Evolutionary conservation across 2,113 vertebrate genomes (phyloP), one percentile per base, ranked within the genome.

Genomic region (Xerus inauris): DNA sequence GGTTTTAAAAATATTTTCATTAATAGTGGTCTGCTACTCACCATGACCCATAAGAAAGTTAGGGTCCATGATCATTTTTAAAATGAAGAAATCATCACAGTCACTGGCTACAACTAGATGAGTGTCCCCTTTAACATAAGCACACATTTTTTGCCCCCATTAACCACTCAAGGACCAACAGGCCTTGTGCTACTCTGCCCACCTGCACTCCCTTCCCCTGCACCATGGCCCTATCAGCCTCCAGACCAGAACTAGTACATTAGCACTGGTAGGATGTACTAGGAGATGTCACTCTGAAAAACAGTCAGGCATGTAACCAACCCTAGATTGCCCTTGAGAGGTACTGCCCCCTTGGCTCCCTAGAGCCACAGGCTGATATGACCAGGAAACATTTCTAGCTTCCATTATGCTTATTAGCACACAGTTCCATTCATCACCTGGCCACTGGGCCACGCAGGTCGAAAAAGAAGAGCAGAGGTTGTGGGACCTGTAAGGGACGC

Each of bases 91-190:
- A 69, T 91, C 87, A 77, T 62, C 40, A 59, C 8, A 3, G 38
- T 3, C 8, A 71, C 28, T 5, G 32, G 26, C n/a, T 82, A 57
- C 49, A 62, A 24, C 17, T 6, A 47, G 2, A 40, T 49, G 13
- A 84, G 32, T 5, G 22, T 19, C 57, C n/a, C 38, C 32, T 64
- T 79, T 16, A 30, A 64, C 5, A 42, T 26, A 87, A 0, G 0
- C 6, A 54, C 1, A 1, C n/a, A 10, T n/a, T 45, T 62, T 26
- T 65, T 26, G 45, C 54, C 30, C 1, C 26, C 6, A 0, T 26
- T 84, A 62, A 75, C 54, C 30, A 65, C 6, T 89, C 38, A 90
- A 35, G 8, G 19, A 19, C 42, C 76, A 64, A 67, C 17, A 32
- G 32, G 32, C 26, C 35, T 30, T 79, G 12, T 2, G 17, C 32